Evolutionary conservation across 2,113 vertebrate genomes (phyloP).

Genomic region (Nycticryphes semicollaris): DNA sequence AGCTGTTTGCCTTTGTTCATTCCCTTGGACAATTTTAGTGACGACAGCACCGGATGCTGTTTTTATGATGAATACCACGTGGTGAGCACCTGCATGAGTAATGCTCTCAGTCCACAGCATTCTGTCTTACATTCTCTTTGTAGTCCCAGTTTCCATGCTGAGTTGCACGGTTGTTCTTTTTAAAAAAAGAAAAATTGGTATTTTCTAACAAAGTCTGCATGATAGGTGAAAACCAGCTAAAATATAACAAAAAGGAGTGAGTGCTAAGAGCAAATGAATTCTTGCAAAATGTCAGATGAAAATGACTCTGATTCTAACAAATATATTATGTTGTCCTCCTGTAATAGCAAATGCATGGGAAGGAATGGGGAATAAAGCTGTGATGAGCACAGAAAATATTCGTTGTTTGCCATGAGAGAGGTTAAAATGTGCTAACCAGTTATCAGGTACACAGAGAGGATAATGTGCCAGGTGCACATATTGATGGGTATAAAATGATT

Average conservation of each 20-base stretch:
- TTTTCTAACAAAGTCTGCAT: background rate
- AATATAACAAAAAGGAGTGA: background rate
- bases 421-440: background rate
- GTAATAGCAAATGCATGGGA: background rate
- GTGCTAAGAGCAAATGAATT: background rate
- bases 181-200: background rate
- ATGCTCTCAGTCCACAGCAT: background rate
- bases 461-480: constrained; percentile 52
- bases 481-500: constrained; percentile 49
- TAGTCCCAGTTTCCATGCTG: background rate
- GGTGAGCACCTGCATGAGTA: constrained; percentile 24
- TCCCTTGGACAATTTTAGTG: background rate
- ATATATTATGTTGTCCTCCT: background rate
- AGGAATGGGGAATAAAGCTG: background rate
- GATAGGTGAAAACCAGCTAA: background rate
- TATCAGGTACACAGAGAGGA: background rate
- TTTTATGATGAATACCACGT: background rate
- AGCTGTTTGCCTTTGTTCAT: background rate
- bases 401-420: background rate
- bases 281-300: background rate
- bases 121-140: background rate
- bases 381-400: background rate
- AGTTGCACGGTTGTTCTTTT: background rate
- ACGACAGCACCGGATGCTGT: background rate
- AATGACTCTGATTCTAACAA: background rate